phyloP scores from a whole-genome alignment of 2,888 invertebrate genomes.

The Microplitis manilae region DNA sequence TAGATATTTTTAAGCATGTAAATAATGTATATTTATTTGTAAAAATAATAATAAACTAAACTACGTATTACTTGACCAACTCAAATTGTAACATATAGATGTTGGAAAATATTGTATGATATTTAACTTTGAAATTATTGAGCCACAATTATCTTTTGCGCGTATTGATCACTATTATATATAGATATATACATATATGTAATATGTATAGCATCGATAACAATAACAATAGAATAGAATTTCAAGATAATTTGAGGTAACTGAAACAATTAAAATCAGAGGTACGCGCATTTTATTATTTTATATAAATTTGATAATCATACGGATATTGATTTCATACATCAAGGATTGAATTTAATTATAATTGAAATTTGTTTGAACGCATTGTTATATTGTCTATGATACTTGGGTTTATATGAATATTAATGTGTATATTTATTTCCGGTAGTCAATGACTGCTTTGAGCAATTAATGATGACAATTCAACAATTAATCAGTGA shows the following conservation, averaged over 20 bases:
- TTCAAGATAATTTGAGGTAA: background rate
- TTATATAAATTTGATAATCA: background rate
- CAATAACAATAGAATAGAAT: background rate
- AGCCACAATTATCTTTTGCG: background rate
- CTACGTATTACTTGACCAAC: background rate
- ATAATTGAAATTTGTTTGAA: background rate
- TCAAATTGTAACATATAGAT: background rate
- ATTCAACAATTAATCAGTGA: too few relatives aligned
- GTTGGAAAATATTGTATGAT: background rate
- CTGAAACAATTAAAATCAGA: background rate
- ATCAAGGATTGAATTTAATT: background rate
- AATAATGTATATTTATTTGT: background rate
- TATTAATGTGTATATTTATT: background rate
- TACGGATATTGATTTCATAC: background rate
- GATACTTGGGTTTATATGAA: background rate
- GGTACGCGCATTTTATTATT: background rate
- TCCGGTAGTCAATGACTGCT: too few relatives aligned
- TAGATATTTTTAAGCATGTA: background rate
- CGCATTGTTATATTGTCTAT: background rate
- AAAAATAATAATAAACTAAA: conserved; percentile 2
- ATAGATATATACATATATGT: background rate
- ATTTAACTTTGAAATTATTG: background rate
- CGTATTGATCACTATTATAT: background rate
- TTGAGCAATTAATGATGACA: too few relatives aligned
- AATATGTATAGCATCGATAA: background rate